phyloP scores from a whole-genome alignment of 2,113 vertebrate species.

The Orthochromis malagaraziensis region DNA sequence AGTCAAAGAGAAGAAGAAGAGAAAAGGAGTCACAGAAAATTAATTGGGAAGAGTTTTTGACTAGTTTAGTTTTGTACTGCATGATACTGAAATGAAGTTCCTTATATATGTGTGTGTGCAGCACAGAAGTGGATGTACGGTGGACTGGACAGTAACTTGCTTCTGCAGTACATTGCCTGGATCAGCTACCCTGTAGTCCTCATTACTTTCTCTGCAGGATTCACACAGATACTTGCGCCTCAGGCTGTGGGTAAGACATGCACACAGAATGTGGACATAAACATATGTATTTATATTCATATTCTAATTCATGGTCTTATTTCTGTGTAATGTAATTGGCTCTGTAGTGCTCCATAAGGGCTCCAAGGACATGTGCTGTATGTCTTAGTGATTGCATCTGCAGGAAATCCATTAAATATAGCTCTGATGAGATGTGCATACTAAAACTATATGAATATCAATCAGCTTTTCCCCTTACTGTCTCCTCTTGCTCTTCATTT shows the following conservation, averaged over 20 bases:
- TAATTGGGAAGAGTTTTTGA: background rate
- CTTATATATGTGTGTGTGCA: conserved; percentile 59
- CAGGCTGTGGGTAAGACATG: conserved; percentile 88
- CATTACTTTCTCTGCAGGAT: conserved; percentile 98
- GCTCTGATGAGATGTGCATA: conserved; percentile 31
- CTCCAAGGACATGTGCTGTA: conserved; percentile 13
- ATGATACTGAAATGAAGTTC: conserved; percentile 8
- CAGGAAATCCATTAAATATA: conserved; percentile 23
- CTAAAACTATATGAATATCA: conserved; percentile 51
- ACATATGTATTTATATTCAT: background rate
- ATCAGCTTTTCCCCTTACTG: conserved; percentile 2
- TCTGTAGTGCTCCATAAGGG: background rate
- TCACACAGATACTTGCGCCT: conserved; percentile 94
- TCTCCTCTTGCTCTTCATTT: background rate
- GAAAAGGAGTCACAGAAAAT: background rate
- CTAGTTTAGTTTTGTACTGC: background rate
- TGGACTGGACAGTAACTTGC: conserved; percentile 86
- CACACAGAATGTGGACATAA: background rate
- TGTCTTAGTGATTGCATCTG: background rate
- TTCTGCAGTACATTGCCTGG: conserved; percentile 97
- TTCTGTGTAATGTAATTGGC: conserved; percentile 13
- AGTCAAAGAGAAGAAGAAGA: background rate
- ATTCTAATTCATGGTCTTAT: background rate
- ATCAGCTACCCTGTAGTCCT: conserved; percentile 96
- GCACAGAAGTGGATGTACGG: conserved; percentile 99